These are phyloP conservation scores for Bacillus rossius DNA, from an alignment of 1,140 invertebrate genomes.

Conservation along the genomic window DNA sequence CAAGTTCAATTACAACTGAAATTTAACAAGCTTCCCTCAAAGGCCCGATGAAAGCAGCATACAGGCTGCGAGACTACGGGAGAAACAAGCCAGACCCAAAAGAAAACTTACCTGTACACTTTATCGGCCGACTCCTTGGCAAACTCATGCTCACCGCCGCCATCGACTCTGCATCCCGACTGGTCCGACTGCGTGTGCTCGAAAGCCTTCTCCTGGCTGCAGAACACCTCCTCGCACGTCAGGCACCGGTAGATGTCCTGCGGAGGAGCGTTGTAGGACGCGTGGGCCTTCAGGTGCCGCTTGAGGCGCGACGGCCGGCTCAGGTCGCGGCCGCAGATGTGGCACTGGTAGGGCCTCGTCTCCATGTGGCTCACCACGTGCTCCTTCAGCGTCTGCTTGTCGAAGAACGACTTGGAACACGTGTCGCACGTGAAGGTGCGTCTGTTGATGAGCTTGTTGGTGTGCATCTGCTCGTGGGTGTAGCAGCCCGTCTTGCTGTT, in stretches of 20 bases:
- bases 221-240: neutral
- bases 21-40: too few species aligned
- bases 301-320: conserved; percentile 42
- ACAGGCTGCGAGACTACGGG: too few species aligned
- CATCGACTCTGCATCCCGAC: neutral
- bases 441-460: neutral
- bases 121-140: too few species aligned
- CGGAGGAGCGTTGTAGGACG: neutral
- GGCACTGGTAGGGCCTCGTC: conserved; percentile 49
- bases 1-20: too few species aligned
- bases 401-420: conserved; percentile 34
- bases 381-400: conserved; percentile 46
- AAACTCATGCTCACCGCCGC: too few species aligned
- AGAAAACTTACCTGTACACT: too few species aligned
- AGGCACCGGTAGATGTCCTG: conserved; percentile 2
- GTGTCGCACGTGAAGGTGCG: conserved; percentile 9
- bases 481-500: neutral
- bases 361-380: conserved; percentile 47
- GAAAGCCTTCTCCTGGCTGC: neutral
- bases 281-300: conserved; percentile 8
- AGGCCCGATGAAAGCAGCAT: too few species aligned
- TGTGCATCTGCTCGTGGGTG: conserved; percentile 1
- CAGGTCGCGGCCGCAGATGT: conserved; percentile 47
- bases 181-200: neutral
- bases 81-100: too few species aligned